These are phyloP conservation scores for Parauchenoglanis ngamensis DNA, from an alignment of 2,797 vertebrate genomes.

Conservation along the genomic window DNA sequence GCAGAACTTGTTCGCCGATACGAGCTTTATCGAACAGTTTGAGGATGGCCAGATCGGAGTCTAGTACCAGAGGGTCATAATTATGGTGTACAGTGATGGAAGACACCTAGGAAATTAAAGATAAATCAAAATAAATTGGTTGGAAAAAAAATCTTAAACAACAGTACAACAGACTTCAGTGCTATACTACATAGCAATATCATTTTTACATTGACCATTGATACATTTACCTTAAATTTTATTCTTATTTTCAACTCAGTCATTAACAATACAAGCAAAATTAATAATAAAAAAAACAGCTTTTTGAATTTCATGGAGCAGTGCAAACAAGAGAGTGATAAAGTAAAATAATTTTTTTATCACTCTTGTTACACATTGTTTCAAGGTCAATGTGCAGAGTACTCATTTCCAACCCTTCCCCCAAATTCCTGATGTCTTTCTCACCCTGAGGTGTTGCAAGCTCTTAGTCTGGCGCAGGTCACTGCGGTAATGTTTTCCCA, in stretches of 20 bases:
- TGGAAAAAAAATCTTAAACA: neutral
- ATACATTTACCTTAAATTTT: neutral
- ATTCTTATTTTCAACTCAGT: neutral
- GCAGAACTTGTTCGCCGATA: constrained; percentile 85
- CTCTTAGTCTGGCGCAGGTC: constrained; percentile 85
- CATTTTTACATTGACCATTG: neutral
- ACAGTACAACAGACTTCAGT: neutral
- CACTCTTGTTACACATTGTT: neutral
- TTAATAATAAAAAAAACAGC: neutral
- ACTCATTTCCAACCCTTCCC: neutral
- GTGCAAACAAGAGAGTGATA: neutral
- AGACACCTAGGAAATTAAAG: constrained; percentile 78
- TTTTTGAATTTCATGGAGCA: neutral
- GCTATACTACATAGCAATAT: neutral
- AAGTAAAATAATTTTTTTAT: neutral
- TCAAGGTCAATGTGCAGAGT: neutral
- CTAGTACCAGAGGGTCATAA: constrained; percentile 92
- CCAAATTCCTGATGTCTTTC: constrained; percentile 40
- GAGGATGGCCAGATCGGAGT: constrained; percentile 89
- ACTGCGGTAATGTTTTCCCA: constrained; percentile 89
- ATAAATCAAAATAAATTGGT: neutral
- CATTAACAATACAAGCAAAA: neutral
- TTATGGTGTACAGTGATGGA: constrained; percentile 87
- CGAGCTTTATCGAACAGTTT: constrained; percentile 93
- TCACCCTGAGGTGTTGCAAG: constrained; percentile 87